Base-by-base conservation (phyloP, 1,140 invertebrate genomes). In the Capitella teleta region DNA sequence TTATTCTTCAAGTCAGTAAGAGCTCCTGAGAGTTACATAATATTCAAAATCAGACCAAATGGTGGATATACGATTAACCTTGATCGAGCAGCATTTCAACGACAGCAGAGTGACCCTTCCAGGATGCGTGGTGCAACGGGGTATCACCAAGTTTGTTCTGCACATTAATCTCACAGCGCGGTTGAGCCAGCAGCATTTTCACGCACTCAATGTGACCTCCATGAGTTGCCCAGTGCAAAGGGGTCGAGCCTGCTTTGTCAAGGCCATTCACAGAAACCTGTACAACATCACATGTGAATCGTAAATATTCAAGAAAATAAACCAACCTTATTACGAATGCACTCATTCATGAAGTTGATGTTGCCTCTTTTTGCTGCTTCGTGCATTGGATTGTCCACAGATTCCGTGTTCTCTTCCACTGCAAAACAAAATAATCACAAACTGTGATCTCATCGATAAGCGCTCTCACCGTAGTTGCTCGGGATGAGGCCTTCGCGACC, bases 281-380 rank as follows among this genome's bases (percentile, higher is more conserved):
- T n/a, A n/a, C n/a, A n/a, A 34, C 16, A 34, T 34, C 10, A 10
- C 32, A 42, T 19, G 12, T 12, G 19, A 42, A 42, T 16, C 21
- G 12, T 19, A n/a, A 19, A 42, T 10, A 16, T 42, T 42, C 12
- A 42, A 42, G 12, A 16, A 42, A 42, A 16, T 42, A 16, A 12
- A 19, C 19, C 10, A 42, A 84, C 79, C 42, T 79, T 76, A 62
- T 81, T 78, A 43, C 61, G 61, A 6, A 85, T 60, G 60, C 80
- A 82, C 67, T 84, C 81, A 47, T 62, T 58, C 47, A 85, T 59
- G 58, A 83, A 80, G 4, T 67, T 70, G 3, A 82, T 57, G 61
- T 84, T 84, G 18, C 82, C 83, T 53, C 82, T 67, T 61, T 79
- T 78, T 2, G 82, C 81, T 54, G 82, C 82, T 66, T 85, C 82